Evolutionary conservation across 2,113 vertebrate species (phyloP).

Genomic region (Tyto alba): DNA sequence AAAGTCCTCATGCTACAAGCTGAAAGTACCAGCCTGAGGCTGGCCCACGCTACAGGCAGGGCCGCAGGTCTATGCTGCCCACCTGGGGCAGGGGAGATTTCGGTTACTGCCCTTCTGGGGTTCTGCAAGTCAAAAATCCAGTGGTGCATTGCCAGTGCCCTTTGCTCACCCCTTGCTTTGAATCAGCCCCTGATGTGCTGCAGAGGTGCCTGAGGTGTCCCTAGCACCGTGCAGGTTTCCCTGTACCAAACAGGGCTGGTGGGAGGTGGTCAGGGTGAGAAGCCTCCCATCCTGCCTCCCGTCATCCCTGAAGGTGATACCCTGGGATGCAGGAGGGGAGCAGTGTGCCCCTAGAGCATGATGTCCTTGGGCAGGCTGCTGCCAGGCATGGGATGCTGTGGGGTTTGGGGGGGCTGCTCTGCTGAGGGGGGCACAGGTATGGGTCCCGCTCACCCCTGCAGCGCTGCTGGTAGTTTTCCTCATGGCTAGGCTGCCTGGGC

Average conservation of each 20-base stretch:
- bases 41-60: background rate
- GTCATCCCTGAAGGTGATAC: background rate
- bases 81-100: background rate
- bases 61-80: background rate
- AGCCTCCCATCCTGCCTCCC: background rate
- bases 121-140: background rate
- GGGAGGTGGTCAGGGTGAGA: background rate
- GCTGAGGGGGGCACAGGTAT: background rate
- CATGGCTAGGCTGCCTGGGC: background rate
- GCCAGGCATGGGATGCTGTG: background rate
- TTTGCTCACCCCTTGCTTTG: background rate
- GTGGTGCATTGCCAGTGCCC: background rate
- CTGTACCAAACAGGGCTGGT: background rate
- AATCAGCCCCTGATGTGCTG: background rate
- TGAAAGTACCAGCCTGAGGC: background rate
- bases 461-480: background rate
- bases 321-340: background rate
- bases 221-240: fast-evolving
- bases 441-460: background rate
- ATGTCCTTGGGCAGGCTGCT: background rate
- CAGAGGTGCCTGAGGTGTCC: background rate
- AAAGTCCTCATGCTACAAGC: background rate
- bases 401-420: background rate
- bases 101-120: background rate
- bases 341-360: background rate